Evolutionary conservation across 2,888 invertebrate species (phyloP), one percentile per base, ranked within the genome.

Genomic region (Lacanobia wlatinum): DNA sequence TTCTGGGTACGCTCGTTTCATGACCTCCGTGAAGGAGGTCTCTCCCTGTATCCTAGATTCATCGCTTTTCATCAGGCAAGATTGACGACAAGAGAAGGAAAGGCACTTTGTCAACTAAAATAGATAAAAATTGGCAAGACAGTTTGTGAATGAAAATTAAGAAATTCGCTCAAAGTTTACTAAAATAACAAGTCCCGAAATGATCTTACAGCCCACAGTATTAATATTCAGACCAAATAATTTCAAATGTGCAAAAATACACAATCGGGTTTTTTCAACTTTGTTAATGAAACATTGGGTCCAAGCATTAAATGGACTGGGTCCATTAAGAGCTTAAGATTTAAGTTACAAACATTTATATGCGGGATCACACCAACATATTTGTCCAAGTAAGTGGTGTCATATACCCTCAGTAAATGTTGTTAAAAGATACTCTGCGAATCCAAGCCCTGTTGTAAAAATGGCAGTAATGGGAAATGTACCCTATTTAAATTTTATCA

Each of bases 281-380:
- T 56, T 23, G 61, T 59, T 70, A 70, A 75, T 78, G 58, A 73
- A 72, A 64, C 70, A 69, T 72, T 46, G 80, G 79, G 80, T 74
- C 73, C 75, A 69, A 73, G 72, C 70, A 76, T 86, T 86, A 87
- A 90, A 87, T 87, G 87, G 88, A 85, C 87, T 80, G 67, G 18
- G 76, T 89, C 92, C 92, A 92, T 92, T 92, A 92, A 89, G 72
- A 82, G 92, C 90, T 92, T 92, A 89, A 86, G 87, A 77, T 85
- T 85, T 83, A 87, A 85, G 86, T 87, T 89, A 69, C 70, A 78
- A 85, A 87, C 87, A 82, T 90, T 91, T 88, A 87, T 90, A 92
- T 92, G 92, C 92, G 86, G 84, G 90, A 87, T 89, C 92, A 92
- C 90, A 91, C 84, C 80, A 82, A 79, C 88, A 89, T 90, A 89